Conservation (phyloP, 2,888 invertebrate species). For the Limnephilus rhombicus region DNA sequence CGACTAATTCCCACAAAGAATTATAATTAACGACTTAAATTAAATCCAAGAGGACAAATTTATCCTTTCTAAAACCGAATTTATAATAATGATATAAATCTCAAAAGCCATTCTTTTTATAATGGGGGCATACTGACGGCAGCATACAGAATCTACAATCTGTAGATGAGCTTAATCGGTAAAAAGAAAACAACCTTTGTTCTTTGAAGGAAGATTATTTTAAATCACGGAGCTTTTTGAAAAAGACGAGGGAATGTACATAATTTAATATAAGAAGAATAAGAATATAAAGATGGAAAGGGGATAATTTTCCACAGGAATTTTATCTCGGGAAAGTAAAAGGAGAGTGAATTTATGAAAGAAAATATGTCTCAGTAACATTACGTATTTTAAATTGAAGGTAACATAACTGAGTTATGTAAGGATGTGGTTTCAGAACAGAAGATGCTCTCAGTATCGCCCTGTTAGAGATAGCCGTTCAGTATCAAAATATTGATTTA, state of each 20-base stretch:
- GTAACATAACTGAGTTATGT: no score
- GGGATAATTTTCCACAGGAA: no score
- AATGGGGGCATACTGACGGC: not conserved
- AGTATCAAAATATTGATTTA: no score
- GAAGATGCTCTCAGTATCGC: no score
- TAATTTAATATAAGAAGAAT: not conserved
- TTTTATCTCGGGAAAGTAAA: no score
- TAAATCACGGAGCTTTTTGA: not conserved
- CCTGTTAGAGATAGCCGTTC: no score
- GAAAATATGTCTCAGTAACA: no score
- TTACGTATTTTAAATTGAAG: no score
- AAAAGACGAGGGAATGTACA: not conserved
- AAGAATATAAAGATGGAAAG: no score
- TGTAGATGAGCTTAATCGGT: not conserved
- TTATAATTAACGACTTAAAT: not conserved
- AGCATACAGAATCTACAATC: not conserved
- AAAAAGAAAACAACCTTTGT: not conserved
- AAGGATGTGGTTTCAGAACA: no score
- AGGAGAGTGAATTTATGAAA: no score
- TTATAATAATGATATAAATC: not conserved
- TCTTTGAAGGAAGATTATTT: not conserved
- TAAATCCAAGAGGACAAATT: not conserved
- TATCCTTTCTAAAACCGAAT: not conserved
- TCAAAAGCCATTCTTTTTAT: not conserved
- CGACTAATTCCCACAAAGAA: no score